Base-by-base conservation (phyloP, 1,140 invertebrate genomes). In the Drosophila mauritiana region DNA sequence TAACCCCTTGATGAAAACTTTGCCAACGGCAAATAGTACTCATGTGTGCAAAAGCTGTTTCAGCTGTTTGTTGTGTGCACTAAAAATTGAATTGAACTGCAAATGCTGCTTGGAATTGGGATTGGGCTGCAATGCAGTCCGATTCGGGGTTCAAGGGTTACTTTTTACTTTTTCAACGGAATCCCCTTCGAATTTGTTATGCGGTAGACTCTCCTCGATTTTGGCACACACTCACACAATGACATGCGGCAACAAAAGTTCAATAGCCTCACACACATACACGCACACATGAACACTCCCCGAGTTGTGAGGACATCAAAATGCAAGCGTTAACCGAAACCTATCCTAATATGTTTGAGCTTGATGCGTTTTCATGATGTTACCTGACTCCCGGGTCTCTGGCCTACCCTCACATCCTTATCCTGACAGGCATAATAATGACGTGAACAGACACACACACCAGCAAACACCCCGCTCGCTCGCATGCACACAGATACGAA, bases 311-410 rank as follows among this genome's bases (percentile, higher is more conserved):
- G 65, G 72, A 88, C 75, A 82, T 88, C 83, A 86, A 82, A 86
- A 88, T 86, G 83, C 84, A 86, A 70, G 83, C 84, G 80, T 88
- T 88, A 88, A 89, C 61, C 80, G 74, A 89, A 89, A 89, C 84
- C 84, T 89, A 89, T 89, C 84, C 84, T 89, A 89, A 89, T 89
- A 89, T 89, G 82, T 89, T 89, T 89, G 80, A 62, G 84, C 84
- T 89, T 89, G 84, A 89, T 89, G 84, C 84, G 84, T 81, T 88
- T 88, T 86, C 83, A 86, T 86, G 82, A 76, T 82, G 83, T 80
- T 89, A 89, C 84, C 84, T 88, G 84, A 80, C 70, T 78, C 58
- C 57, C 45, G 43, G 68, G 62, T 58, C 51, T 39, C 39, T 46
- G 53, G 42, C 42, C 80, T 80, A 62, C 73, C 65, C 80, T 70